Evolutionary conservation across 2,888 invertebrate genomes (phyloP), one percentile per base, ranked within the genome.

Genomic region (Agriopis aurantiaria): DNA sequence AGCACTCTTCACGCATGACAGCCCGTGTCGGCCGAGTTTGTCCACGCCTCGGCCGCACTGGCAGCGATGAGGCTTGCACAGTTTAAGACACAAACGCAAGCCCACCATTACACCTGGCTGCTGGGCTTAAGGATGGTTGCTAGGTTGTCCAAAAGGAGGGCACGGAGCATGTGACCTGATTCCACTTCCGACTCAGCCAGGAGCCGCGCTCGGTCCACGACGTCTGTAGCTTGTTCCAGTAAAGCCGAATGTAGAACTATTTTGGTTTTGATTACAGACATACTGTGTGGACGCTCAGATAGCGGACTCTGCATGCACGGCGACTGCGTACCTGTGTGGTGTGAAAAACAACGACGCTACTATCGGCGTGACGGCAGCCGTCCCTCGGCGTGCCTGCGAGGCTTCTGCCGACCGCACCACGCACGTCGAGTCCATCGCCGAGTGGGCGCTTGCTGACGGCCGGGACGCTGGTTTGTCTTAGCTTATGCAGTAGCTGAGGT

Each of bases 301-400:
- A 0, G 92, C 97, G n/a, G 58, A 58, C 58, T 58, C 58, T 2
- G 58, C 0, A 97, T 96, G 96, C 70, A 95, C 96, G 0, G 95
- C 96, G 0, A 96, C 96, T 0, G 96, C 97, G 12, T 58, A 58
- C 23, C 33, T 58, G 12, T 58, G 95, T 45, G 97, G 97, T 0
- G 95, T 96, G 6, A 97, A 97, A 82, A 95, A 91, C 0, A 96
- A 95, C 46, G 58, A 58, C 23, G 58, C 58, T 12, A 58, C 96
- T 0, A 87, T 96, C 8, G 97, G 97, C 0, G 95, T 97, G 0
- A 95, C 95, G 12, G 96, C 95, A 0, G 89, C 94, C 23, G 97
- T 96, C 0, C 80, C 85, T 12, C 87, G 93, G 1, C 95, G 95
- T 75, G 46, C 9, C 12, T 58, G 58, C 23, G 5, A 14, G 8